Evolutionary conservation across 2,888 invertebrate species (phyloP).

Genomic region (Monopis laevigella): DNA sequence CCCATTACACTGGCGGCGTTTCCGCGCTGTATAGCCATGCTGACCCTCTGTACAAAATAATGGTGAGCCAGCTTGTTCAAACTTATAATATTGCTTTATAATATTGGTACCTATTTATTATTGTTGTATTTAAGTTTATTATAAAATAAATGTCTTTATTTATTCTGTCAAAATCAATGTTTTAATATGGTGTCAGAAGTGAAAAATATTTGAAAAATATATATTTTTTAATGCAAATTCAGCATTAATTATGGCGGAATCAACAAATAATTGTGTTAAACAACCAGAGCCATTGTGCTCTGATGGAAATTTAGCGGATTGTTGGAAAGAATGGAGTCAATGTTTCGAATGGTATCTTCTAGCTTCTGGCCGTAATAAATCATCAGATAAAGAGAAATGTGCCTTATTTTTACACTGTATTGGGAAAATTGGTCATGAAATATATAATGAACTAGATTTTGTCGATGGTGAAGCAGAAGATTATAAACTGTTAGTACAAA

Average conservation of each 20-base stretch:
- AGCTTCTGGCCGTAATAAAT: conserved; percentile 4
- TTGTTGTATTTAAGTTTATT: no score
- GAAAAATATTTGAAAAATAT: no score
- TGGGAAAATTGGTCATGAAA: conserved; percentile 17
- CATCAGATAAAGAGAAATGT: conserved; percentile 2
- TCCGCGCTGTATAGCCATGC: no score
- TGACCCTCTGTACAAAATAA: no score
- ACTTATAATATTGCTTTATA: no score
- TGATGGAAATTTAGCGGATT: conserved; percentile 3
- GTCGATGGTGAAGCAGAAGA: not conserved
- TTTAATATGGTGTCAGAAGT: no score
- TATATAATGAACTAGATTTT: conserved; percentile 17
- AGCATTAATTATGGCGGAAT: no score
- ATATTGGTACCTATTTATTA: no score
- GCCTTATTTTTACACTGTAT: conserved; percentile 20
- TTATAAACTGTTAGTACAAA: conserved; percentile 11
- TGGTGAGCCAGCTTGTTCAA: no score
- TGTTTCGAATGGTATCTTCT: conserved; percentile 7
- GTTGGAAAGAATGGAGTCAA: conserved; percentile 7
- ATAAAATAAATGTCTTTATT: no score
- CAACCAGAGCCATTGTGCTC: conserved; percentile 5
- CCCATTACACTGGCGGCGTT: no score
- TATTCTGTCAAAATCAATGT: no score
- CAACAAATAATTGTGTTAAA: not conserved
- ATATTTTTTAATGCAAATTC: not conserved